Evolutionary conservation across 2,113 vertebrate genomes (phyloP).

Genomic region (Bostrychus sinensis): DNA sequence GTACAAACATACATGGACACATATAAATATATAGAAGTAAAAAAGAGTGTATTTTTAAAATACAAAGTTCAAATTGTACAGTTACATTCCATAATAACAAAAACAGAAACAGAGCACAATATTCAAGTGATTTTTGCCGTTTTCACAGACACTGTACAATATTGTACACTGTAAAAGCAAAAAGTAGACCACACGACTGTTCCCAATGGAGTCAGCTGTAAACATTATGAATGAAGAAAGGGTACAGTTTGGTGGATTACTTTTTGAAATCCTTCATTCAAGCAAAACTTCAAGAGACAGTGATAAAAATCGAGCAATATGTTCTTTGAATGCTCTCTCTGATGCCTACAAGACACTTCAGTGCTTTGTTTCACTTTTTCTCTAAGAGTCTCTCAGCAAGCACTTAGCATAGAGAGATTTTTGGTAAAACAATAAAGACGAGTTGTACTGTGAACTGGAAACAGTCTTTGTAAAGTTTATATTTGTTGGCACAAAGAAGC

Average conservation of each 20-base stretch:
- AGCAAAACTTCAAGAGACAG: constrained; percentile 32
- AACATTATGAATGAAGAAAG: constrained; percentile 65
- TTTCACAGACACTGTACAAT: constrained; percentile 71
- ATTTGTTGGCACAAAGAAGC: constrained; percentile 53
- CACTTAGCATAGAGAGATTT: constrained; percentile 36
- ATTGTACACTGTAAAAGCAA: constrained; percentile 91
- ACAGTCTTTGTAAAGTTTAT: constrained; percentile 37
- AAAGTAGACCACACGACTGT: constrained; percentile 60
- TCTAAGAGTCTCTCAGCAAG: constrained; percentile 23
- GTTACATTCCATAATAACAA: constrained; percentile 95
- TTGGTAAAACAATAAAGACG: constrained; percentile 57
- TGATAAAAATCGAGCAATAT: constrained; percentile 40
- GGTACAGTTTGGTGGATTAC: constrained; percentile 43
- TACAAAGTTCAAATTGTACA: constrained; percentile 95
- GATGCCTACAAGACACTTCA: constrained; percentile 55
- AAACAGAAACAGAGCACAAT: constrained; percentile 72
- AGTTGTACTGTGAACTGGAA: constrained; percentile 54
- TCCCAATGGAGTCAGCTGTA: constrained; percentile 58
- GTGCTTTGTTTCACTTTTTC: constrained; percentile 33
- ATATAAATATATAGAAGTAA: constrained; percentile 98
- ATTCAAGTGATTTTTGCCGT: constrained; percentile 68
- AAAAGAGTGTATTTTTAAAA: constrained; percentile 99
- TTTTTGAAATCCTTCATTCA: constrained; percentile 51
- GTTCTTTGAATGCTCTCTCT: constrained; percentile 30
- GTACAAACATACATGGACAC: constrained; percentile 87